phyloP scores from a whole-genome alignment of 2,888 invertebrate species.

The Cosmorhoe ocellata region DNA sequence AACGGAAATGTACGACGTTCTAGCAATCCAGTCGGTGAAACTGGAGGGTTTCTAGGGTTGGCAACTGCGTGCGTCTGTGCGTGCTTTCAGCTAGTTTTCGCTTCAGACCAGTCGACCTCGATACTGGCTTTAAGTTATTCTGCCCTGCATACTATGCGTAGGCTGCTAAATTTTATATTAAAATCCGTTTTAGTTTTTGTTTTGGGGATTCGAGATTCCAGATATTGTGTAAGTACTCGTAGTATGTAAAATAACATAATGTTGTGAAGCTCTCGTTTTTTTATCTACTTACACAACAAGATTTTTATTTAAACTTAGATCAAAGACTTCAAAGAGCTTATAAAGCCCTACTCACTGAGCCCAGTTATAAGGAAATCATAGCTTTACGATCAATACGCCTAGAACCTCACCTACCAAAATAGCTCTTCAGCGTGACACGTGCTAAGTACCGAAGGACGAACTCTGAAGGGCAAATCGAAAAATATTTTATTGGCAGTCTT shows the following conservation, averaged over 20 bases:
- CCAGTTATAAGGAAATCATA: too few species aligned
- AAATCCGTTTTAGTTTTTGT: constrained; percentile 39
- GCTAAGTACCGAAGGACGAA: constrained; percentile 6
- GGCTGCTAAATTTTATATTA: constrained; percentile 54
- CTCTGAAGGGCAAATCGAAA: constrained; percentile 10
- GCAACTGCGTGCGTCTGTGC: constrained; percentile 75
- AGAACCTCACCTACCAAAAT: background rate
- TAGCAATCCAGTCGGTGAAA: constrained; percentile 31
- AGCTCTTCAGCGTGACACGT: background rate
- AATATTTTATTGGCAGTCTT: constrained; percentile 6
- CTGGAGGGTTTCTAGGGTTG: constrained; percentile 34
- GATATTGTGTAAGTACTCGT: constrained; percentile 25
- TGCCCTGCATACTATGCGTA: constrained; percentile 66
- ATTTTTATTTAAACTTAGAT: too few species aligned
- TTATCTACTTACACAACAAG: too few species aligned
- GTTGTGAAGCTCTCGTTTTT: too few species aligned
- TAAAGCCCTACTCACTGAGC: too few species aligned
- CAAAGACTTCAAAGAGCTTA: too few species aligned
- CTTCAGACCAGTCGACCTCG: constrained; percentile 72
- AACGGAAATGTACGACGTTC: constrained; percentile 35
- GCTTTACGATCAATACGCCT: background rate
- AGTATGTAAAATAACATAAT: background rate
- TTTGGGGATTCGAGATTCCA: constrained; percentile 23
- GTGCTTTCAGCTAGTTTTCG: constrained; percentile 73
- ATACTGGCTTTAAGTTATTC: constrained; percentile 75